phyloP scores from a whole-genome alignment of 1,140 invertebrate genomes.

The Monomorium pharaonis region DNA sequence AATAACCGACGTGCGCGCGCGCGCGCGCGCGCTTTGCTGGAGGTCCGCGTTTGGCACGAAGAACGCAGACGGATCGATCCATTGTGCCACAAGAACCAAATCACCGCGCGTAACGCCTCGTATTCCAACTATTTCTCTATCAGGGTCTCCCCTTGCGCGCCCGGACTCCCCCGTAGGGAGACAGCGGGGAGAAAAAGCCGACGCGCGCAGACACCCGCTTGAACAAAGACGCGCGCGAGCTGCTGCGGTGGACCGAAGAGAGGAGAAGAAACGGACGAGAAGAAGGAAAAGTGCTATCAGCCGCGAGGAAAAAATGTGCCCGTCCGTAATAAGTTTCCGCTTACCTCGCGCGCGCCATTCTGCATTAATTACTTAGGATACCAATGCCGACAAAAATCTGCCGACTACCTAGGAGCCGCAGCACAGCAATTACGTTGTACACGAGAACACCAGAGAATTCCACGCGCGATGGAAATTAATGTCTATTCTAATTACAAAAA shows the following conservation, averaged over 20 bases:
- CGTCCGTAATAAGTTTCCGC: conserved; percentile 70
- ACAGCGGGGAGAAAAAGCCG: conserved; percentile 54
- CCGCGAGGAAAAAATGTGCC: conserved; percentile 49
- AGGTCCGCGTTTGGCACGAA: neutral
- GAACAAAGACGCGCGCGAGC: conserved; percentile 56
- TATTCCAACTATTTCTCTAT: conserved; percentile 72
- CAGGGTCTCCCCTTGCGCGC: conserved; percentile 31
- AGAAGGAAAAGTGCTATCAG: conserved; percentile 62
- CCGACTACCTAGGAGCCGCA: neutral
- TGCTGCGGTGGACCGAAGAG: conserved; percentile 51
- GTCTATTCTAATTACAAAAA: conserved; percentile 10
- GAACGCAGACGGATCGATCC: conserved; percentile 69
- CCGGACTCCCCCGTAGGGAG: conserved; percentile 20
- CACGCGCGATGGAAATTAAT: conserved; percentile 8
- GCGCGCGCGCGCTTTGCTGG: neutral
- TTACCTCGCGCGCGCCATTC: conserved; percentile 19
- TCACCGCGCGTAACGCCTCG: conserved; percentile 67
- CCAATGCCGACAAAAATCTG: conserved; percentile 25
- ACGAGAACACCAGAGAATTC: conserved; percentile 11
- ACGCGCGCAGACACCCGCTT: conserved; percentile 55
- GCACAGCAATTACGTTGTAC: conserved; percentile 16
- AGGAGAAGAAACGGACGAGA: conserved; percentile 38
- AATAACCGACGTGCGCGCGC: neutral
- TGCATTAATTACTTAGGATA: conserved; percentile 70
- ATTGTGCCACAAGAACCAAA: conserved; percentile 63